phyloP scores from a whole-genome alignment of 2,113 vertebrate species.

The Puffinus mauretanicus region DNA sequence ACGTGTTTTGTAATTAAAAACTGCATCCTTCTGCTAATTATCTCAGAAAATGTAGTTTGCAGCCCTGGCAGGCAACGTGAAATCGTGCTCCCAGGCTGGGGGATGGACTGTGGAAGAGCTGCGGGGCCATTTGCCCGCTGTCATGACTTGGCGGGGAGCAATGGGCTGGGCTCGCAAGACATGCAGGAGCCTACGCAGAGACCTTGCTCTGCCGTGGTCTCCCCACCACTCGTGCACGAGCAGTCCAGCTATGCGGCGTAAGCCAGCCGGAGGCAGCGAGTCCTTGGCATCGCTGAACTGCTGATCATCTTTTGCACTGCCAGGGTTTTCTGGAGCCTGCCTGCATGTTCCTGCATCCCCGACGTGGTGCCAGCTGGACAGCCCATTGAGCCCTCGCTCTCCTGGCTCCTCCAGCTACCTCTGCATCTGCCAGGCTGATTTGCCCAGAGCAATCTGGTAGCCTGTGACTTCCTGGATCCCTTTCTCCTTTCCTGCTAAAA shows the following conservation, averaged over 20 bases:
- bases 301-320: not conserved
- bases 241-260: accelerated
- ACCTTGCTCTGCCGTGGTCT: not conserved
- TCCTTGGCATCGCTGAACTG: not conserved
- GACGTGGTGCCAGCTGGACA: not conserved
- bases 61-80: not conserved
- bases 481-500: not conserved
- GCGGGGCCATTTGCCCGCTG: not conserved
- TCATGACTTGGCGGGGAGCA: not conserved
- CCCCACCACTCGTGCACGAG: accelerated
- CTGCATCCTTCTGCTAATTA: not conserved
- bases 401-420: not conserved
- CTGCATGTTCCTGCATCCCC: not conserved
- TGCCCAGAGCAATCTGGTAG: not conserved
- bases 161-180: not conserved
- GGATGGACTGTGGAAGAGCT: not conserved
- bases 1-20: not conserved
- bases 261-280: not conserved
- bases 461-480: not conserved
- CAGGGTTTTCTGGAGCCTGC: not conserved
- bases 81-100: not conserved
- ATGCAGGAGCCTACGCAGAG: not conserved
- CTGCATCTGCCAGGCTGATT: not conserved
- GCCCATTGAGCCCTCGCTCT: not conserved
- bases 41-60: not conserved